phyloP scores from a whole-genome alignment of 2,113 vertebrate genomes.

The Brachypteracias leptosomus region DNA sequence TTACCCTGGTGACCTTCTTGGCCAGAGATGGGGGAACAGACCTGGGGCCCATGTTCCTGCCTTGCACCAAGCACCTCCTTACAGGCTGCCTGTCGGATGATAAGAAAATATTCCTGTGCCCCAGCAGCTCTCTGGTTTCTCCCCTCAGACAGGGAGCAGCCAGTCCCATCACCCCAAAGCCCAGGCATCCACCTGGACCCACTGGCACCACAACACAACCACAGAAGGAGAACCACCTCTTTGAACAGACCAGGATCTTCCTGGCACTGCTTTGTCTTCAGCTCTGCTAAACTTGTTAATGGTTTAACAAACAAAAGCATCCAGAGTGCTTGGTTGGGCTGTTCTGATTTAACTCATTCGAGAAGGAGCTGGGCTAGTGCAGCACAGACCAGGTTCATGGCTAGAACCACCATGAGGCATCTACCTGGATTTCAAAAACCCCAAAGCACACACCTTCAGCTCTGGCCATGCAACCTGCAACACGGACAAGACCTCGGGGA shows the following conservation, averaged over 20 bases:
- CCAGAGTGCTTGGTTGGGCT: background rate
- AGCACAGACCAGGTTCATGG: background rate
- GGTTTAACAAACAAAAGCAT: background rate
- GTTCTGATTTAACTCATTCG: background rate
- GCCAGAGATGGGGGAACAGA: background rate
- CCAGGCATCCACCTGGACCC: accelerated
- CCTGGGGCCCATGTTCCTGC: background rate
- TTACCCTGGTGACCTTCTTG: background rate
- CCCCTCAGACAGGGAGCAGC: background rate
- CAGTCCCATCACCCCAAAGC: background rate
- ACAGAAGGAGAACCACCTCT: background rate
- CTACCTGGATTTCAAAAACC: background rate
- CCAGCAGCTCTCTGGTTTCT: background rate
- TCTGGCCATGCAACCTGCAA: background rate
- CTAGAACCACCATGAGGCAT: background rate
- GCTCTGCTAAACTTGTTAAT: background rate
- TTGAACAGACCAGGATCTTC: background rate
- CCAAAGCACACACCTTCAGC: background rate
- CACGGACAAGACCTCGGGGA: no score
- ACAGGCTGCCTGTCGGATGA: background rate
- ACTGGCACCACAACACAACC: background rate
- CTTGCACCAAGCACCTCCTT: background rate
- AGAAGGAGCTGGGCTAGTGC: background rate
- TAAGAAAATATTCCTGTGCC: background rate
- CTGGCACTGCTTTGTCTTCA: background rate